Base-by-base conservation (phyloP, 1,140 invertebrate species). In the Melanaphis sacchari region DNA sequence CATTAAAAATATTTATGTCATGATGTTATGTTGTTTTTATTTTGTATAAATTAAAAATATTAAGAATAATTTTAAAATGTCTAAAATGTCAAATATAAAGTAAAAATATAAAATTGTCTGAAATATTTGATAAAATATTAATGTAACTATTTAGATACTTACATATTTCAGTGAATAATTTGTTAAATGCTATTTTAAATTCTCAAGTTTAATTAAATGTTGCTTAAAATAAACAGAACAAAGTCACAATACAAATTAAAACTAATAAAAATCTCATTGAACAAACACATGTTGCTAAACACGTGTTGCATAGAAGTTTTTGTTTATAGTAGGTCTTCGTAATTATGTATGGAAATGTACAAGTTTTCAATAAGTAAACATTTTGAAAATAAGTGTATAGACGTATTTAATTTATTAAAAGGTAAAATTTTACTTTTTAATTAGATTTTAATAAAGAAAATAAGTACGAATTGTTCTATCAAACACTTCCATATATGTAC, bases 301-400 rank as follows among this genome's bases (percentile, higher is more conserved):
- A 89, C 43, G 87, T 89, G 87, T 89, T 89, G 87, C 46, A 4
- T 88, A 26, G 52, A 89, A 52, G n/a, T 52, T 89, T 89, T 89
- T 89, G n/a, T 89, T 89, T 89, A 38, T 31, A 38, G 22, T 7
- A 52, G n/a, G 38, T 89, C 36, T 18, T 31, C 15, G 31, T 88
- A 88, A 88, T 88, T 88, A 46, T 46, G 43, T 89, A 52, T 26
- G 36, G 1, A 46, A 31, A 88, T 49, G 6, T 88, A 88, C 18
- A 31, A 36, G 76, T 82, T 82, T 82, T 82, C 76, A 38, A 82
- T 82, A 82, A 82, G 36, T 36, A 8, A 82, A 82, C 76, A 6
- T 82, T 82, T 82, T 82, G 2, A 82, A 38, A 82, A 31, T 59
- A 31, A 11, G 9, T 54, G 9, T 31, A 31, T n/a, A 66, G 11